Evolutionary conservation across 2,888 invertebrate genomes (phyloP).

Genomic region (Drosophila peninsularis): DNA sequence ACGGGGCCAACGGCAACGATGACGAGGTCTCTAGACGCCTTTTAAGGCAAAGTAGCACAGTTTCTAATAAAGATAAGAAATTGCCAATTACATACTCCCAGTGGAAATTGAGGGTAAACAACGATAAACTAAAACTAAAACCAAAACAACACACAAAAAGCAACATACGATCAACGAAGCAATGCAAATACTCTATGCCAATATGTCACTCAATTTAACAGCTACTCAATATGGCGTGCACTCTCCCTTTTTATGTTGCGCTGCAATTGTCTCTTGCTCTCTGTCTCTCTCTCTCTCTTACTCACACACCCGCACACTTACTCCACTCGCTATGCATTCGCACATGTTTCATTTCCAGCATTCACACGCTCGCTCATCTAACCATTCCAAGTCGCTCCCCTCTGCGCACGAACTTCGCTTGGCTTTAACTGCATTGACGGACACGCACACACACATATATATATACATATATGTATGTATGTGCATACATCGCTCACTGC

Average conservation of each 20-base stretch:
- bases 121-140: slow-evolving; percentile 14
- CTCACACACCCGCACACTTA: slow-evolving; percentile 5
- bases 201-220: slow-evolving; percentile 7
- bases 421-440: slow-evolving; percentile 25
- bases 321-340: not conserved
- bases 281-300: slow-evolving; percentile 4
- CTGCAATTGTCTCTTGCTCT: slow-evolving; percentile 4
- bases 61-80: slow-evolving; percentile 85
- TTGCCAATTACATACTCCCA: slow-evolving; percentile 87
- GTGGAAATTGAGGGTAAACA: slow-evolving; percentile 87
- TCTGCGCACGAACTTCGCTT: slow-evolving; percentile 30
- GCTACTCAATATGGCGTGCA: slow-evolving; percentile 21
- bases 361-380: not conserved
- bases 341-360: slow-evolving; percentile 19
- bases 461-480: not conserved
- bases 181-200: slow-evolving; percentile 17
- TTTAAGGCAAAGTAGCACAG: slow-evolving; percentile 84
- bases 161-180: slow-evolving; percentile 37
- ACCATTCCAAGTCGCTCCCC: not conserved
- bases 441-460: not conserved
- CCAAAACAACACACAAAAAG: slow-evolving; percentile 12
- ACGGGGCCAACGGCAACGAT: slow-evolving; percentile 49
- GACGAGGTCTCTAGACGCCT: slow-evolving; percentile 86
- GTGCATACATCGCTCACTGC: slow-evolving; percentile 11
- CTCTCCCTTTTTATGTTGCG: slow-evolving; percentile 17